These are phyloP conservation scores for Saccopteryx leptura DNA, from an alignment of 2,113 vertebrate genomes.

Conservation along the genomic window DNA sequence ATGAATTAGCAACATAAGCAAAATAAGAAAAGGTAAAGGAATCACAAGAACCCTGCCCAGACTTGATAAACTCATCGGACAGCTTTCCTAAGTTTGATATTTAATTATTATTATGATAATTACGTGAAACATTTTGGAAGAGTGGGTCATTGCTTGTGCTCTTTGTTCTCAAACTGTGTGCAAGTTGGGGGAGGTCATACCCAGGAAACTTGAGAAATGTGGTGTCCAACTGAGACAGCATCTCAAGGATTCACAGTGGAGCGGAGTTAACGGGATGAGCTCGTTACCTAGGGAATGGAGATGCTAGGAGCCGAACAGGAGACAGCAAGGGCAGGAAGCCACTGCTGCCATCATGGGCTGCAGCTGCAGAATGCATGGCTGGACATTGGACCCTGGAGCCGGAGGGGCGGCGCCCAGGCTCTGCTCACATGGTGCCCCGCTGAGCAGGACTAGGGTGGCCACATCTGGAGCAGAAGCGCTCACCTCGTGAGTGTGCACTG, in stretches of 20 bases:
- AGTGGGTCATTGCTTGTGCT: background rate
- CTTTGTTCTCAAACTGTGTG: background rate
- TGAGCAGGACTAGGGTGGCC: background rate
- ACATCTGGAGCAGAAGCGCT: accelerated
- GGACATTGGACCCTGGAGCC: background rate
- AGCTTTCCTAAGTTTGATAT: background rate
- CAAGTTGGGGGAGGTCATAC: background rate
- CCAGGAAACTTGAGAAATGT: background rate
- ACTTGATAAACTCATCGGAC: background rate
- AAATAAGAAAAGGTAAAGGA: background rate
- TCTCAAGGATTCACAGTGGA: background rate
- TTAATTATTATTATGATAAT: background rate
- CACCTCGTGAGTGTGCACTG: accelerated
- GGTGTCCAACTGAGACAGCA: background rate
- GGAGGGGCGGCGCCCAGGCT: accelerated
- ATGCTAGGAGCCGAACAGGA: too few species aligned
- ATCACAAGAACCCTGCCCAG: background rate
- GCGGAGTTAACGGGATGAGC: too few species aligned
- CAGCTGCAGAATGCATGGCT: background rate
- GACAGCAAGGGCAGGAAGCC: background rate
- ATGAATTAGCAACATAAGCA: background rate
- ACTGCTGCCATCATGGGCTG: background rate
- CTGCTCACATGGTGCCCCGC: accelerated
- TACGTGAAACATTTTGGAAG: background rate
- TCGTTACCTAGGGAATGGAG: background rate